phyloP scores from a whole-genome alignment of 2,888 invertebrate genomes.

The Meteorus colon region DNA sequence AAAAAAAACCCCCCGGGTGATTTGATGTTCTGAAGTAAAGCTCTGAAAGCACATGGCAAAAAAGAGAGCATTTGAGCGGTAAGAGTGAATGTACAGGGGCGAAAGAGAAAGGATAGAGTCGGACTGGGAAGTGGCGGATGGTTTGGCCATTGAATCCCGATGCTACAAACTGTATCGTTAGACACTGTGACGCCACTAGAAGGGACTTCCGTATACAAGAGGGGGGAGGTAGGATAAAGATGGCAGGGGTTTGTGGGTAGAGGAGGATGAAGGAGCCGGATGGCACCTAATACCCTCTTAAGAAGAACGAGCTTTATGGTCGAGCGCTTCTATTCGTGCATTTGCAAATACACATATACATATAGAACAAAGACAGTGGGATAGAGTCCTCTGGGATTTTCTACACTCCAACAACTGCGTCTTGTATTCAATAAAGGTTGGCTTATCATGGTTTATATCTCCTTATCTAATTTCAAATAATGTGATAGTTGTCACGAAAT shows the following conservation, averaged over 20 bases:
- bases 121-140: slow-evolving; percentile 28
- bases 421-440: slow-evolving; percentile 6
- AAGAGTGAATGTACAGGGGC: background rate
- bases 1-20: background rate
- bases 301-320: slow-evolving; percentile 56
- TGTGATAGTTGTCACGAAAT: background rate
- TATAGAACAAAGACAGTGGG: slow-evolving; percentile 7
- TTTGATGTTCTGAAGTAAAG: slow-evolving; percentile 27
- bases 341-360: slow-evolving; percentile 45
- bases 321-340: slow-evolving; percentile 56
- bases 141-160: slow-evolving; percentile 33
- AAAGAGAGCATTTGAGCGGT: background rate
- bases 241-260: slow-evolving; percentile 24
- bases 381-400: background rate
- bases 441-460: background rate
- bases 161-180: slow-evolving; percentile 40
- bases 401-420: background rate
- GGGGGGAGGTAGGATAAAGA: slow-evolving; percentile 4
- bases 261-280: slow-evolving; percentile 40
- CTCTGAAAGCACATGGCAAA: slow-evolving; percentile 3
- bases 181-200: slow-evolving; percentile 54
- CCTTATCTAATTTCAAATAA: background rate
- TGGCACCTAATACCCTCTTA: slow-evolving; percentile 55
- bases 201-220: slow-evolving; percentile 27
- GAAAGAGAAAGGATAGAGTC: slow-evolving; percentile 11